A percentile compares a stretch with the other conserved stretches of the same genome.
Evolutionary conservation across 2,888 invertebrate genomes (phyloP).

Genomic region (Teleiodes luculella): DNA sequence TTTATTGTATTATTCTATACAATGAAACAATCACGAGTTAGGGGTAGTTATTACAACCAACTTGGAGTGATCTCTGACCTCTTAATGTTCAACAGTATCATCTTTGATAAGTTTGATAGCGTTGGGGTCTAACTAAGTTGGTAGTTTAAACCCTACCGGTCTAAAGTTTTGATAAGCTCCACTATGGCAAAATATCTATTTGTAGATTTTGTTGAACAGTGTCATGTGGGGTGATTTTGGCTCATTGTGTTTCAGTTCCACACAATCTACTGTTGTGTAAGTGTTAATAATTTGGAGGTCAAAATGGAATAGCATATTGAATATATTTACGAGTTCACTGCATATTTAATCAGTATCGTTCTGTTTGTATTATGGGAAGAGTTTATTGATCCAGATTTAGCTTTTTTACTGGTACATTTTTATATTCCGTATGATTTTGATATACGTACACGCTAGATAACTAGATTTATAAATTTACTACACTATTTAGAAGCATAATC

Average conservation of each 20-base stretch:
- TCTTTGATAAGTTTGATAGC: not conserved
- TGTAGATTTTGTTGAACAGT: slow-evolving; percentile 40
- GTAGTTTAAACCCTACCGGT: slow-evolving; percentile 26
- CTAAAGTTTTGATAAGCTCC: slow-evolving; percentile 37
- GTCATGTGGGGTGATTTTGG: slow-evolving; percentile 37
- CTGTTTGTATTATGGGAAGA: not conserved
- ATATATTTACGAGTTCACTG: not conserved
- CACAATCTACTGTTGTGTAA: slow-evolving; percentile 33
- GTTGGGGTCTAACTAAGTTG: slow-evolving; percentile 26
- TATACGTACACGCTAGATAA: no score
- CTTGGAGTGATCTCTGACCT: slow-evolving; percentile 16
- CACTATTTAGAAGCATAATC: no score
- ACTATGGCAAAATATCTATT: slow-evolving; percentile 45
- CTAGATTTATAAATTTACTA: no score
- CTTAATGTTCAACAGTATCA: not conserved
- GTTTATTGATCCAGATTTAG: not conserved
- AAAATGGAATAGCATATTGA: slow-evolving; percentile 8
- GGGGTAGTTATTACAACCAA: slow-evolving; percentile 26
- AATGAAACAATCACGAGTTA: slow-evolving; percentile 41
- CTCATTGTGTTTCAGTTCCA: slow-evolving; percentile 31
- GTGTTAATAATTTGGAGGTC: slow-evolving; percentile 25
- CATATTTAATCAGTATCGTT: slow-evolving; percentile 3
- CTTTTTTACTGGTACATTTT: no score
- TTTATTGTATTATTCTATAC: slow-evolving; percentile 44
- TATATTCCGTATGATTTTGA: no score